phyloP scores from a whole-genome alignment of 2,113 vertebrate genomes.

The Artemisiospiza belli region DNA sequence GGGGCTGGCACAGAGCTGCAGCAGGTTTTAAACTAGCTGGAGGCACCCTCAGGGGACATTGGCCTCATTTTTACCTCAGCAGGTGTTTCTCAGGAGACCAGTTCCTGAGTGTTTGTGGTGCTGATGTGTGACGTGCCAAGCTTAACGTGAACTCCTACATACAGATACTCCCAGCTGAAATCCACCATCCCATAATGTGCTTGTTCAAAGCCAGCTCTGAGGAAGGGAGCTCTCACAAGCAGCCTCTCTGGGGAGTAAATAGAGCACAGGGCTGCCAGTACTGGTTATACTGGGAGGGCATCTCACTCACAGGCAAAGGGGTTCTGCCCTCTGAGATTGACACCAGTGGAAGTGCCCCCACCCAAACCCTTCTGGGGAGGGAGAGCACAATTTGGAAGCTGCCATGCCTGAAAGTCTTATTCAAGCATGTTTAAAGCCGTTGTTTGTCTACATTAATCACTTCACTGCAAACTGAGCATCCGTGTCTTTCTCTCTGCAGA shows the following conservation, averaged over 20 bases:
- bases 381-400: neutral
- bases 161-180: neutral
- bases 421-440: neutral
- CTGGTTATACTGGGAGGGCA: neutral
- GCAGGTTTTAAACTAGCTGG: neutral
- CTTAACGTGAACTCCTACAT: accelerated
- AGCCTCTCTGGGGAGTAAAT: neutral
- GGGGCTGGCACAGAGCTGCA: neutral
- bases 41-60: neutral
- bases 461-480: slow-evolving; percentile 51
- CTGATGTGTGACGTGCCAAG: neutral
- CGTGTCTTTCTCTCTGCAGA: slow-evolving; percentile 72
- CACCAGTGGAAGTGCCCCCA: neutral
- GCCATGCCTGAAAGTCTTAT: neutral
- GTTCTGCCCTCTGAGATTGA: neutral
- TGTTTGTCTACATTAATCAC: slow-evolving; percentile 48
- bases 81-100: neutral
- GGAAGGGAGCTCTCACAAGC: neutral
- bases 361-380: neutral
- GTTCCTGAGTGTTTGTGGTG: neutral
- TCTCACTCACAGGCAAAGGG: neutral
- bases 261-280: neutral
- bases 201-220: neutral
- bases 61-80: neutral
- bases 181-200: neutral